These are phyloP conservation scores for Aphyosemion australe DNA, from an alignment of 2,113 vertebrate species.

Conservation along the genomic window DNA sequence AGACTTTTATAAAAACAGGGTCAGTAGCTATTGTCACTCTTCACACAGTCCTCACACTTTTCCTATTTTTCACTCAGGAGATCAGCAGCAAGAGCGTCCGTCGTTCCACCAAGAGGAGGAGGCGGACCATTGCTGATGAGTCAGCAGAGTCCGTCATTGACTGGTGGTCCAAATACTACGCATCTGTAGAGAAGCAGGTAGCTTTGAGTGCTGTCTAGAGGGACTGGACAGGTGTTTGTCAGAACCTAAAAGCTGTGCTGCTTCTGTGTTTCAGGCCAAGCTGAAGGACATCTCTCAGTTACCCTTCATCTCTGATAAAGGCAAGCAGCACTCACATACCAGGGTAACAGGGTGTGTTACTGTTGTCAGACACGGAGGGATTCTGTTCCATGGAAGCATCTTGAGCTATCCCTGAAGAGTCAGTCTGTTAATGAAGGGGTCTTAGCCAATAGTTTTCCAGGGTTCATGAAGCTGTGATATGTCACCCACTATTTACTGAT, in stretches of 20 bases:
- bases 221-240: not conserved
- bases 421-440: no score
- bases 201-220: not conserved
- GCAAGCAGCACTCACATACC: not conserved
- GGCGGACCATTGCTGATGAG: slow-evolving; percentile 89
- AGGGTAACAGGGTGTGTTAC: no score
- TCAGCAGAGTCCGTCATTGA: slow-evolving; percentile 94
- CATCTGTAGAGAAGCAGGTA: slow-evolving; percentile 88
- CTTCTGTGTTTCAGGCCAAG: slow-evolving; percentile 61
- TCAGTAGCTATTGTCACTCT: no score
- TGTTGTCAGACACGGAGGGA: no score
- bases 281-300: slow-evolving; percentile 49
- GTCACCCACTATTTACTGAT: no score
- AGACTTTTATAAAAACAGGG: not conserved
- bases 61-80: slow-evolving; percentile 54
- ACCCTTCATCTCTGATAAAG: slow-evolving; percentile 62
- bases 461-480: no score
- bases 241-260: not conserved
- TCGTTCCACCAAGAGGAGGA: slow-evolving; percentile 86
- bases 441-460: no score
- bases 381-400: no score
- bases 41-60: not conserved
- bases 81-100: slow-evolving; percentile 62
- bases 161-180: slow-evolving; percentile 99
- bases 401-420: no score